Evolutionary conservation across 1,140 invertebrate species (phyloP), one percentile per base, ranked within the genome.

Genomic region (Ganaspis sp.): DNA sequence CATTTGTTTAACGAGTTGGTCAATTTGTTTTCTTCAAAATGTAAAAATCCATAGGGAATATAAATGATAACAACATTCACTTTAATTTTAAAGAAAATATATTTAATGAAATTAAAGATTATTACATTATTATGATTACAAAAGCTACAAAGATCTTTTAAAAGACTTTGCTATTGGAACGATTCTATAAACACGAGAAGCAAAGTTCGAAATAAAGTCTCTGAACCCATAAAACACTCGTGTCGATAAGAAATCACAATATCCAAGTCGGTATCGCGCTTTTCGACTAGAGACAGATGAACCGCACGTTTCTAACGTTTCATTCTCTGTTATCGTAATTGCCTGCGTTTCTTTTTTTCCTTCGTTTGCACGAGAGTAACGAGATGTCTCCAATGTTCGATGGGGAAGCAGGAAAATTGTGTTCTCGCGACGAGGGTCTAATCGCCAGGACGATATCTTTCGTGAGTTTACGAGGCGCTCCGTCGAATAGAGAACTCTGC

Each of bases 341-440:
- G 58, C 58, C 26, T 29, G 58, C 23, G 58, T 11, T 29, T 29
- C 58, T n/a, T n/a, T 21, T 29, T 64, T 64, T 64, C 15, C 26
- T 64, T 64, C 58, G 58, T 64, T 64, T 64, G 12, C 58, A n/a
- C 11, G 23, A 64, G 58, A 64, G 58, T 64, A 64, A 64, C 58
- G 58, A 64, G 58, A 64, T 64, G 58, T 64, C 58, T 64, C 58
- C 58, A 64, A 12, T 64, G 58, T 64, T 64, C 58, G 58, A 64
- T 29, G 26, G 58, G 15, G 29, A 4, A 64, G 58, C 72, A 72
- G 64, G 40, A 82, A 82, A 84, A 84, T 84, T 84, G 84, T 84
- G 82, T 84, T 84, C 74, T 64, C 81, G 81, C 84, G 82, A 84
- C 83, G 83, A 84, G 83, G 83, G 83, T 84, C 83, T 84, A 84